These are phyloP conservation scores for Sandelia bainsii DNA, from an alignment of 2,797 vertebrate genomes.

Conservation along the genomic window DNA sequence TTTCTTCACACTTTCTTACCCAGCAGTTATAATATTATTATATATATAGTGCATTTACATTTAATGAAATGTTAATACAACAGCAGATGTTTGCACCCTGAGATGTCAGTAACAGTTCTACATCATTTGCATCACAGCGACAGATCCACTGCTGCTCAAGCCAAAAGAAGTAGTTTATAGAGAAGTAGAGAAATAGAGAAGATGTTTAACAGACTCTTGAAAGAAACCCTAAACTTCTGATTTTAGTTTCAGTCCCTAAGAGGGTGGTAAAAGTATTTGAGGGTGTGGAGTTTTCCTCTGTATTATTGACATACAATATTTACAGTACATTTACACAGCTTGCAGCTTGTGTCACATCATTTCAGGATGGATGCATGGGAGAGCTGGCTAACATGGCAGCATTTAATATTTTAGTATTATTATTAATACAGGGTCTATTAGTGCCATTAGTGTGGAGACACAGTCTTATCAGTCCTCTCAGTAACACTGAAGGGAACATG, in stretches of 20 bases:
- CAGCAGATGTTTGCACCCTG: slow-evolving; percentile 21
- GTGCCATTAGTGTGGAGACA: slow-evolving; percentile 22
- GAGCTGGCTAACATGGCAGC: slow-evolving; percentile 32
- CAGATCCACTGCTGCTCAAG: not conserved
- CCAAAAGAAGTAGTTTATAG: not conserved
- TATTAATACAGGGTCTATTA: slow-evolving; percentile 9
- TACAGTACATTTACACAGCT: slow-evolving; percentile 50
- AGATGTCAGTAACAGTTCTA: slow-evolving; percentile 5
- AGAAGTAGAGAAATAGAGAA: too few relatives aligned
- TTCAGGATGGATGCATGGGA: slow-evolving; percentile 16
- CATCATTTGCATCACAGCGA: slow-evolving; percentile 7
- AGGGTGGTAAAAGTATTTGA: not conserved
- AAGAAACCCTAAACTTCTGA: not conserved
- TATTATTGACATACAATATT: slow-evolving; percentile 32
- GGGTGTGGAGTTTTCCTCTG: slow-evolving; percentile 2
- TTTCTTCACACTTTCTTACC: slow-evolving; percentile 6
- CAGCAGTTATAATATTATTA: slow-evolving; percentile 9
- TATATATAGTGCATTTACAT: slow-evolving; percentile 11
- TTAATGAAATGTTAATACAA: slow-evolving; percentile 15
- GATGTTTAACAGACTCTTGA: not conserved
- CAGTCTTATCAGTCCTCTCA: slow-evolving; percentile 17
- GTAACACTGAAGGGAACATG: slow-evolving; percentile 35
- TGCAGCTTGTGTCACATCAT: slow-evolving; percentile 37
- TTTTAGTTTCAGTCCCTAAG: not conserved
- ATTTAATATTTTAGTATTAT: not conserved